phyloP scores from a whole-genome alignment of 2,888 invertebrate species.

The Cordilura impudica region DNA sequence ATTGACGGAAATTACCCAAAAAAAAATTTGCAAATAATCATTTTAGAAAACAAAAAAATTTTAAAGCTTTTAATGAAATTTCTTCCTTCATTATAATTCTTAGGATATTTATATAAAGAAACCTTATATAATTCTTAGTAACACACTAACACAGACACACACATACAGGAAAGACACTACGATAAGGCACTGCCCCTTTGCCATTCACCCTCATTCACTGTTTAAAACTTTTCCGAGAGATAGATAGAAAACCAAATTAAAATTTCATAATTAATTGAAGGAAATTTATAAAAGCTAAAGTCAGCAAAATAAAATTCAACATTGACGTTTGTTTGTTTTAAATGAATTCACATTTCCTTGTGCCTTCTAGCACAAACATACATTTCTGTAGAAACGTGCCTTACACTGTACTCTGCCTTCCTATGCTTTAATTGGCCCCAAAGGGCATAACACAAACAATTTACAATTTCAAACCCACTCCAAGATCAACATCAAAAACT shows the following conservation, averaged over 20 bases:
- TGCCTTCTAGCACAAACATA: slow-evolving; percentile 7
- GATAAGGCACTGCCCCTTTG: neutral
- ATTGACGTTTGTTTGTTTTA: slow-evolving; percentile 36
- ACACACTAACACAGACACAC: neutral
- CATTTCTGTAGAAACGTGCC: slow-evolving; percentile 51
- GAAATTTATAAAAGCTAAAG: slow-evolving; percentile 53
- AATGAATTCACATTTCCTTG: neutral
- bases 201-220: slow-evolving; percentile 15
- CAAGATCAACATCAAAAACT: slow-evolving; percentile 27
- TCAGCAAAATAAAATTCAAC: slow-evolving; percentile 36
- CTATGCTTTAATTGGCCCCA: slow-evolving; percentile 62
- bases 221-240: slow-evolving; percentile 1
- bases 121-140: slow-evolving; percentile 28
- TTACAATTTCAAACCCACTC: slow-evolving; percentile 54
- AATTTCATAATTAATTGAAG: slow-evolving; percentile 61
- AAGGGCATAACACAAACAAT: slow-evolving; percentile 54
- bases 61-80: slow-evolving; percentile 45
- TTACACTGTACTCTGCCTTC: too few species aligned
- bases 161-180: slow-evolving; percentile 10
- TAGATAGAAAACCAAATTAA: slow-evolving; percentile 26
- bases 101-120: slow-evolving; percentile 18
- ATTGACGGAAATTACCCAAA: neutral
- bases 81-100: slow-evolving; percentile 20
- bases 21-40: slow-evolving; percentile 33
- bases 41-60: slow-evolving; percentile 43